Base-by-base conservation (phyloP, 2,113 vertebrate species). In the Alethe diademata region DNA sequence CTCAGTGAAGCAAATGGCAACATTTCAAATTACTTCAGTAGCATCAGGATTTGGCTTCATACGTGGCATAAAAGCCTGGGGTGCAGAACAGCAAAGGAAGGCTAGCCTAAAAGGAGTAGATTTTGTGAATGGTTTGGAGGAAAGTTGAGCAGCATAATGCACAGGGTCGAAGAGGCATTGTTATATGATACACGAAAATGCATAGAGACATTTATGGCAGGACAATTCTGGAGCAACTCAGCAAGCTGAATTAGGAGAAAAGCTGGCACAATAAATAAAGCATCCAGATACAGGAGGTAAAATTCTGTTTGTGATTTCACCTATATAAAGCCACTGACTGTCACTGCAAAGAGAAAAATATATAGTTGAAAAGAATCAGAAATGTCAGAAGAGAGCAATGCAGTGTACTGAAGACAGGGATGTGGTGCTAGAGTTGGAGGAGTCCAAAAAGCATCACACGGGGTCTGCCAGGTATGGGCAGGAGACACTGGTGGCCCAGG, bases 91-190 rank as follows among this genome's bases (percentile, higher is more conserved):
- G 72, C 45, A 84, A 53, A 94, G 24, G 35, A 73, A 71, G 51
- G 43, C 82, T 35, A 80, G 56, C 28, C 69, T 64, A 74, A 92
- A 86, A 80, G 47, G 31, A 93, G 57, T 28, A 38, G 79, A 74
- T 88, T 94, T 90, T 83, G 56, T 47, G 58, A 67, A 70, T n/a
- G 54, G 25, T 90, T 96, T 88, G 82, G 79, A 96, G 61, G 29
- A 85, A 89, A 82, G 74, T 29, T 48, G 69, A 83, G 74, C 33
- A 91, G 66, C 62, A 78, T 75, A 87, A 60, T 8, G 35, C 71
- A 58, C 38, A 40, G 43, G 36, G 40, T 51, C 3, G 0, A 36
- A 48, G 43, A 93, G 48, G 26, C 56, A 40, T 76, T 11, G 1
- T 65, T 81, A 72, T 17, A 36, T 9, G 62, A 75, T 22, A 79